Evolutionary conservation across 2,113 vertebrate genomes (phyloP), one percentile per base, ranked within the genome.

Genomic region (Echinops telfairi): DNA sequence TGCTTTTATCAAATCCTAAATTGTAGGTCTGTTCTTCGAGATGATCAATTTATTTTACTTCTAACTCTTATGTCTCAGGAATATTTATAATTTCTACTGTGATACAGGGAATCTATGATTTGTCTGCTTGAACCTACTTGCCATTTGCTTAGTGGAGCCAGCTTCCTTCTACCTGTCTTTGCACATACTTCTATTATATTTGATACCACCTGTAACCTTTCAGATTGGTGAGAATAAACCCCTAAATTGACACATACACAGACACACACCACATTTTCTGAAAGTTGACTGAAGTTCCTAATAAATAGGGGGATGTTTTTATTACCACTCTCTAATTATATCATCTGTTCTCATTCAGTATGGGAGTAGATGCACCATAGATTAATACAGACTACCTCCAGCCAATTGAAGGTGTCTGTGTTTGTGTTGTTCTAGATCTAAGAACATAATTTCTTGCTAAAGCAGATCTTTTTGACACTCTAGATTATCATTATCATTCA

Each of bases 271-370:
- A 75, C 53, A 80, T 27, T 85, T 71, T 86, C 10, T 91, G 29
- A 14, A 73, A n/a, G 58, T 60, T 91, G 22, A 10, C 81, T 29
- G 40, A 70, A 83, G 27, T 83, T 79, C 84, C 36, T 94, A 77
- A 91, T 91, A 76, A 87, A 87, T 53, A 31, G 8, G 10, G n/a
- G 27, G n/a, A 62, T n/a, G 84, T 81, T 90, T 47, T 92, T 92
- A 25, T 64, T 64, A 23, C 23, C 47, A 53, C 47, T 9, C 47
- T 53, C 12, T 53, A 8, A 53, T 64, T 22, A 3, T 64, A 17
- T 64, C 23, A 64, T 64, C 22, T 64, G 62, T 17, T 25, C 62
- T 64, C 68, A 88, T 53, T 57, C 25, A 91, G 40, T 73, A 33
- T 29, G 38, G 27, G 57, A 93, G 83, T 11, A 80, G 22, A 73